Evolutionary conservation across 2,113 vertebrate genomes (phyloP).

Genomic region (Phasianus colchicus): DNA sequence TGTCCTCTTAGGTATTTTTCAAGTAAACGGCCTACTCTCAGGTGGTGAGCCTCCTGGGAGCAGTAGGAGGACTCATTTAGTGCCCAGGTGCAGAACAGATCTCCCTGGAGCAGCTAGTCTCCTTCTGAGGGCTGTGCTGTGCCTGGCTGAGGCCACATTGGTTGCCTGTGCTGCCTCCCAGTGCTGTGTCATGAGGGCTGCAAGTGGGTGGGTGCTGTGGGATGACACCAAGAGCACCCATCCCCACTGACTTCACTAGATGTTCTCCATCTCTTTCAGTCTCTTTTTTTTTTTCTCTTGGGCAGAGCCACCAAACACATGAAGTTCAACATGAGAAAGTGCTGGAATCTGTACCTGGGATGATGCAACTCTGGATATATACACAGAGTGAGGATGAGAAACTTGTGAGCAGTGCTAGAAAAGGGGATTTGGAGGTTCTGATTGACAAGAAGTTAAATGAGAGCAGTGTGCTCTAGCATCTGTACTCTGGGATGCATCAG

Average conservation of each 20-base stretch:
- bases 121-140: neutral
- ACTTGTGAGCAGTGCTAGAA: neutral
- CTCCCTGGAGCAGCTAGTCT: neutral
- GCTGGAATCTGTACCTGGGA: neutral
- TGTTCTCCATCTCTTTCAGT: neutral
- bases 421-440: no score
- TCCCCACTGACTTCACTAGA: neutral
- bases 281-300: neutral
- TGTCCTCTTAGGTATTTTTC: neutral
- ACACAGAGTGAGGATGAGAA: neutral
- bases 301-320: neutral
- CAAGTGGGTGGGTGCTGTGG: neutral
- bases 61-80: neutral
- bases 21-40: neutral
- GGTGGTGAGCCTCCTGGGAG: neutral
- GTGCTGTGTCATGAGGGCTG: accelerated
- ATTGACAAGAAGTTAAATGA: no score
- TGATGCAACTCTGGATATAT: neutral
- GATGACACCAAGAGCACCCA: neutral
- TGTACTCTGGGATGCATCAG: no score
- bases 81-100: neutral
- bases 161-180: neutral
- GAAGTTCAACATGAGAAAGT: neutral
- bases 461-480: no score
- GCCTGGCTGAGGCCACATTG: accelerated